Evolutionary conservation across 2,888 invertebrate genomes (phyloP), one percentile per base, ranked within the genome.

Genomic region (Eupithecia subfuscata): DNA sequence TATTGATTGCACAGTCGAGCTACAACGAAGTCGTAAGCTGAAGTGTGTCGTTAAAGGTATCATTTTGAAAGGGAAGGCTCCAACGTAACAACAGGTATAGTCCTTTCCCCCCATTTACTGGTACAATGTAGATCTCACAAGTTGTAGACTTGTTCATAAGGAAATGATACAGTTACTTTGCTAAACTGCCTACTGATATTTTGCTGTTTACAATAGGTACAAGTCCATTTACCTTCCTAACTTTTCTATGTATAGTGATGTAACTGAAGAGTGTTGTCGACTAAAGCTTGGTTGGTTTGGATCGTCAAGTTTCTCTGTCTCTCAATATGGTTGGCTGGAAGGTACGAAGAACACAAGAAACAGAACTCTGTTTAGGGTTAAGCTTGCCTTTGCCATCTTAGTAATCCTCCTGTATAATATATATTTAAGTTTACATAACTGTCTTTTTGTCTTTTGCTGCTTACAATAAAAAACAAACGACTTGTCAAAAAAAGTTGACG

Each of bases 191-290:
- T 40, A 14, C 65, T 45, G 69, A 71, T 76, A 70, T 74, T 77
- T 76, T 70, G 22, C 71, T 40, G 73, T 74, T 74, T 71, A 76
- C 76, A 74, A 72, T 77, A 43, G 1, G 48, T 48, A 71, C 65
- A 72, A 25, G 30, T 34, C 18, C 18, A 18, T 67, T 48, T 43
- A 40, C 22, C 22, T 43, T 43, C 68, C 52, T 76, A 77, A 77
- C 74, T 74, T 77, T 77, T 77, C 71, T 71, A 73, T 69, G 34
- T 63, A 22, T 22, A 37, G 56, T 77, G 69, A 74, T 74, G 77
- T 74, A 77, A 77, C 60, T 67, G 3, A 69, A 16, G 74, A 14
- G 0, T n/a, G 18, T 7, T 56, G 71, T 74, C 69, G 18, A 71
- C 74, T 56, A n/a, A 45, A 71, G 45, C 71, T 12, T n/a, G 30